Percentiles rank a stretch among this genome's conserved stretches.
phyloP scores from a whole-genome alignment of 1,140 invertebrate species.

The Andrena cerasifolii region DNA sequence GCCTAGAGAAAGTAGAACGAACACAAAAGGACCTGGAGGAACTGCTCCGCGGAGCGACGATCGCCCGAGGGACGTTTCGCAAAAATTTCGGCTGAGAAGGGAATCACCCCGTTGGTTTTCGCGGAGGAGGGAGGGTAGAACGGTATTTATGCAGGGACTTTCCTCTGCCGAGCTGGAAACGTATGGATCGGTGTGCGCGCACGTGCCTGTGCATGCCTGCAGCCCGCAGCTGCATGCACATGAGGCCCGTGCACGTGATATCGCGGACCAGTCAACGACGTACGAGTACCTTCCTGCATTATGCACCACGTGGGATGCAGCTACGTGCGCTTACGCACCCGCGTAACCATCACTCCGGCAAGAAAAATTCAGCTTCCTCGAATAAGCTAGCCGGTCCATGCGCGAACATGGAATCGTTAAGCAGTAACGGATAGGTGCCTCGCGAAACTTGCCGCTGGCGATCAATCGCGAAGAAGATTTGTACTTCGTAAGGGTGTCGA shows the following conservation, averaged over 20 bases:
- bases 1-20: constrained; percentile 11
- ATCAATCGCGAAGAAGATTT: too few relatives aligned
- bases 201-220: constrained; percentile 10
- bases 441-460: too few relatives aligned
- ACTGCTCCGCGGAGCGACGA: background rate
- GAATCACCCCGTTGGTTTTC: background rate
- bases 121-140: too few relatives aligned
- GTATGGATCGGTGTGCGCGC: background rate
- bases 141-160: background rate
- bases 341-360: too few relatives aligned
- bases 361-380: too few relatives aligned
- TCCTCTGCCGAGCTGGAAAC: background rate
- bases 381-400: constrained; percentile 21
- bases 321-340: background rate
- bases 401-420: constrained; percentile 12
- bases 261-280: background rate
- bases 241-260: background rate
- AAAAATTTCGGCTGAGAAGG: background rate
- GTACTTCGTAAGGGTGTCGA: too few relatives aligned
- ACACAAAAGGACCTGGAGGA: background rate
- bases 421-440: too few relatives aligned
- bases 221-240: background rate
- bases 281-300: background rate
- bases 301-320: background rate
- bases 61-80: background rate